Evolutionary conservation across 1,140 invertebrate species (phyloP).

Genomic region (Diachasma alloeum): DNA sequence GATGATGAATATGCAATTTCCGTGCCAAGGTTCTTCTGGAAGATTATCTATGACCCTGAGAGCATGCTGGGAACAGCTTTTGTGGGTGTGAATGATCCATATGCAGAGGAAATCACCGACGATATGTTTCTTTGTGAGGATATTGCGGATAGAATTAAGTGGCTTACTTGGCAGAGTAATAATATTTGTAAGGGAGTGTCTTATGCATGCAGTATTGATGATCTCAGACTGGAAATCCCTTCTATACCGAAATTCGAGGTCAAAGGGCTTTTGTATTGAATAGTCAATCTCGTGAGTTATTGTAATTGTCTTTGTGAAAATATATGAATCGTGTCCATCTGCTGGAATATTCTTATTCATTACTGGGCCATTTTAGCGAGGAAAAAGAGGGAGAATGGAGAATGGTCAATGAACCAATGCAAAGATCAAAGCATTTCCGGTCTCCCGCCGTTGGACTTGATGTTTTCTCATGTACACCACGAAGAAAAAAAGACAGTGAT

Average conservation of each 20-base stretch:
- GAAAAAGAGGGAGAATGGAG: not conserved
- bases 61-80: constrained; percentile 67
- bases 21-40: constrained; percentile 71
- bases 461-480: not conserved
- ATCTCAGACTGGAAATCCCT: constrained; percentile 67
- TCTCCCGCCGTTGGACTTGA: not conserved
- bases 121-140: constrained; percentile 68
- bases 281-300: not conserved
- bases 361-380: too few relatives aligned
- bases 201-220: constrained; percentile 72
- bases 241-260: constrained; percentile 64
- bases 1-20: constrained; percentile 56
- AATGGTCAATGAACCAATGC: not conserved
- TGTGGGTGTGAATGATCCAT: constrained; percentile 73
- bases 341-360: too few relatives aligned
- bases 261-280: constrained; percentile 34
- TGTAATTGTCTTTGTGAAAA: not conserved
- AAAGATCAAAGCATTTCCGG: not conserved
- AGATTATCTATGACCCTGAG: constrained; percentile 68
- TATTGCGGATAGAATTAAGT: constrained; percentile 63
- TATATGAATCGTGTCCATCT: not conserved
- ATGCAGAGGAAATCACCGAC: constrained; percentile 54
- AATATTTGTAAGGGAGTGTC: constrained; percentile 69
- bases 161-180: constrained; percentile 65
- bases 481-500: not conserved